phyloP scores from a whole-genome alignment of 2,888 invertebrate genomes.

The Malacosoma neustria region DNA sequence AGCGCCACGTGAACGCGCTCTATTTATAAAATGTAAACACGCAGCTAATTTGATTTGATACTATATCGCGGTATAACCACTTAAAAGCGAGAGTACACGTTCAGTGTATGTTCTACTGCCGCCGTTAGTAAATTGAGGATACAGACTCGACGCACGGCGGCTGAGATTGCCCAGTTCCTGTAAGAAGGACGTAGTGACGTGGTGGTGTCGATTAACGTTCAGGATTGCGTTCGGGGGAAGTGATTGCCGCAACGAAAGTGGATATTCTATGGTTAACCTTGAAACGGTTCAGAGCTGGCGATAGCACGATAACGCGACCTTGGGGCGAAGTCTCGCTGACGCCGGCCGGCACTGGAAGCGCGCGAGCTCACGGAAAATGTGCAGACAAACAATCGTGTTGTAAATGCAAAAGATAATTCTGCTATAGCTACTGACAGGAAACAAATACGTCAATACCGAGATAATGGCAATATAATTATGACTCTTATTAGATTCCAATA shows the following conservation, averaged over 20 bases:
- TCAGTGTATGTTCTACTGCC: conserved; percentile 38
- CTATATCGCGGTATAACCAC: conserved; percentile 41
- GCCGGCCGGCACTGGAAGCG: conserved; percentile 63
- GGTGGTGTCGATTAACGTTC: conserved; percentile 19
- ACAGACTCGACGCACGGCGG: conserved; percentile 50
- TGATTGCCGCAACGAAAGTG: conserved; percentile 21
- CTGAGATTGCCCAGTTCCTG: conserved; percentile 67
- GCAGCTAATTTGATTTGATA: conserved; percentile 61
- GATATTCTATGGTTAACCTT: conserved; percentile 39
- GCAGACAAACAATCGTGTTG: conserved; percentile 63
- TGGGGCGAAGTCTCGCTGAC: conserved; percentile 55
- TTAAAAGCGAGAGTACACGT: conserved; percentile 50
- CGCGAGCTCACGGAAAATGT: conserved; percentile 57
- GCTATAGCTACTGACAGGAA: conserved; percentile 23
- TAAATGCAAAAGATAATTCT: conserved; percentile 29
- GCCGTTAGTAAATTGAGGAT: conserved; percentile 58
- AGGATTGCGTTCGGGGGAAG: conserved; percentile 21
- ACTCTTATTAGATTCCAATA: conserved; percentile 8
- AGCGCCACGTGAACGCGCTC: conserved; percentile 69
- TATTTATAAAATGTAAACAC: conserved; percentile 72
- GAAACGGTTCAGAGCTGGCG: conserved; percentile 58
- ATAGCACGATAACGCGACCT: conserved; percentile 72
- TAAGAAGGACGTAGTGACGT: conserved; percentile 48
- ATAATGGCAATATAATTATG: not conserved
- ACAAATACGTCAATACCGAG: not conserved